Conservation (phyloP, 2,888 invertebrate species). For the Linnaemya vulpina region DNA sequence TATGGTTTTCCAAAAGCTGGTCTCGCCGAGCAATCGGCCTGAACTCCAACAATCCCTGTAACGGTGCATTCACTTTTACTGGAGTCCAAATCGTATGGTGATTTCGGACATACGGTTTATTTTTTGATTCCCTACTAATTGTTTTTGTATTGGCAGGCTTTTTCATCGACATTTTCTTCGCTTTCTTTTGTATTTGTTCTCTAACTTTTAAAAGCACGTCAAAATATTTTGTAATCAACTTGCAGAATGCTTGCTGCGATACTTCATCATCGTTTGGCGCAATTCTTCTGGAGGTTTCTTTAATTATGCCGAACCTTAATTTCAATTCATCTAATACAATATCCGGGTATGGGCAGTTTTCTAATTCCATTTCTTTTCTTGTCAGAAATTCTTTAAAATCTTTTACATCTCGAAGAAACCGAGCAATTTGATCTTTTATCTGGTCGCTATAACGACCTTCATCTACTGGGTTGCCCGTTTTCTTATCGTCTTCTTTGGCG, state of each 20-base stretch:
- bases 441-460: neutral
- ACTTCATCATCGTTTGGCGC: neutral
- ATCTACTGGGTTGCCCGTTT: neutral
- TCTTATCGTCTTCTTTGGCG: neutral
- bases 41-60: no score
- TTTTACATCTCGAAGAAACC: neutral
- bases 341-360: neutral
- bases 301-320: neutral
- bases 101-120: no score
- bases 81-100: no score
- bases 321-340: neutral
- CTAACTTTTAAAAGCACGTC: neutral
- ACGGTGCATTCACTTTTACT: no score
- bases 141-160: no score
- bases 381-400: neutral
- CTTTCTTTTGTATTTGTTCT: neutral
- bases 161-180: neutral
- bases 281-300: neutral
- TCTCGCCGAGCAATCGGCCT: no score
- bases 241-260: neutral
- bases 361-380: neutral
- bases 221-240: neutral
- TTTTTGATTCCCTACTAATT: no score
- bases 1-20: neutral
- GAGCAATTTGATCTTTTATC: neutral